Evolutionary conservation across 2,888 invertebrate genomes (phyloP).

Genomic region (Ernsta delagoae): DNA sequence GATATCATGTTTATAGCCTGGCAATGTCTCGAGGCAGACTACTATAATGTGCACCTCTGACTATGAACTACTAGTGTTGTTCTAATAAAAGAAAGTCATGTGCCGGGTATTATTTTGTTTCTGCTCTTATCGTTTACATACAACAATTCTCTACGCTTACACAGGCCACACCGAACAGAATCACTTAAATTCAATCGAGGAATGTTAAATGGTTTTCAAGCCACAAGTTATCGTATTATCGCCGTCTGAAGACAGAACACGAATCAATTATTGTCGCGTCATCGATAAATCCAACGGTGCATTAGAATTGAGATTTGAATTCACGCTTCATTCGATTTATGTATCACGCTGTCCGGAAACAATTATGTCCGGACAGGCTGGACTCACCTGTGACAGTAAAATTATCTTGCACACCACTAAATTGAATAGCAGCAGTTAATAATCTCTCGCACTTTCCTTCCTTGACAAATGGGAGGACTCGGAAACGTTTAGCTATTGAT

Average conservation of each 20-base stretch:
- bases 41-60: not conserved
- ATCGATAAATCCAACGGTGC: conserved; percentile 55
- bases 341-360: conserved; percentile 67
- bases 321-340: conserved; percentile 67
- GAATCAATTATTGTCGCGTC: conserved; percentile 64
- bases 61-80: not conserved
- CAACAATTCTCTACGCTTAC: conserved; percentile 46
- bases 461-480: conserved; percentile 38
- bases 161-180: conserved; percentile 42
- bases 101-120: no score
- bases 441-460: conserved; percentile 34
- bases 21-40: not conserved
- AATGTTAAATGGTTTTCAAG: conserved; percentile 23
- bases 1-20: not conserved
- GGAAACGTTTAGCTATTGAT: conserved; percentile 32
- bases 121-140: not conserved
- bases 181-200: conserved; percentile 17
- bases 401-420: conserved; percentile 37
- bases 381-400: conserved; percentile 37
- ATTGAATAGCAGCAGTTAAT: conserved; percentile 36
- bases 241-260: conserved; percentile 56
- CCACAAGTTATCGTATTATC: conserved; percentile 50
- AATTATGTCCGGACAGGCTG: conserved; percentile 51
- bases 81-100: not conserved
- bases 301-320: conserved; percentile 53